Evolutionary conservation across 2,113 vertebrate genomes (phyloP).

Genomic region (western clawed frog (Xenopus tropicalis)): DNA sequence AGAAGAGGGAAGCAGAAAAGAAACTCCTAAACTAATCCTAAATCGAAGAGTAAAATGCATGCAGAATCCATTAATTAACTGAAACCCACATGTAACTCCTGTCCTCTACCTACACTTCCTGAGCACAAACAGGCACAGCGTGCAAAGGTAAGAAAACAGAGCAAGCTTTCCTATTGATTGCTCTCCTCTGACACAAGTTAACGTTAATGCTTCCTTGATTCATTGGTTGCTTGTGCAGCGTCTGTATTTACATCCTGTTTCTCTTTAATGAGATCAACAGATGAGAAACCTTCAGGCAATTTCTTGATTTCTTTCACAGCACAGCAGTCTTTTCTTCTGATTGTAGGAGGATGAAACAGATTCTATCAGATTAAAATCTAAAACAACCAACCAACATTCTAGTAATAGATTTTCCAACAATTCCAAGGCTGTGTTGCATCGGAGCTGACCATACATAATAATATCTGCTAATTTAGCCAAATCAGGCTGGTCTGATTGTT

Average conservation of each 20-base stretch:
- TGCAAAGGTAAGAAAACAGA: conserved; percentile 19
- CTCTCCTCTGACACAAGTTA: conserved; percentile 22
- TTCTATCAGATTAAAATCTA: not conserved
- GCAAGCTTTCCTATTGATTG: conserved; percentile 21
- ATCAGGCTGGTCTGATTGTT: no score
- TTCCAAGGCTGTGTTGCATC: no score
- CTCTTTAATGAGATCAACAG: conserved; percentile 32
- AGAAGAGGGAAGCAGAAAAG: no score
- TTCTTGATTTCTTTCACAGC: conserved; percentile 14
- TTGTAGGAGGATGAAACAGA: not conserved
- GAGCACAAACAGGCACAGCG: conserved; percentile 6
- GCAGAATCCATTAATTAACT: not conserved
- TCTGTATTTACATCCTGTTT: conserved; percentile 41
- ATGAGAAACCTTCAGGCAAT: conserved; percentile 11
- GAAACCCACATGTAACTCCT: not conserved
- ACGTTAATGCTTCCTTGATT: conserved; percentile 2
- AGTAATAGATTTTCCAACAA: no score
- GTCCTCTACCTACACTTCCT: conserved; percentile 3
- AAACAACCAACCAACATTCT: not conserved
- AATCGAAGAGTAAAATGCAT: no score
- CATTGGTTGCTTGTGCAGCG: conserved; percentile 1
- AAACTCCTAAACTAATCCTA: no score
- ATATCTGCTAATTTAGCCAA: no score
- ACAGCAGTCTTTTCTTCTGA: not conserved
- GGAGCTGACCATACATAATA: no score